Conservation (phyloP, 23 tunicate genomes). For the Clavelina lepadiformis region DNA sequence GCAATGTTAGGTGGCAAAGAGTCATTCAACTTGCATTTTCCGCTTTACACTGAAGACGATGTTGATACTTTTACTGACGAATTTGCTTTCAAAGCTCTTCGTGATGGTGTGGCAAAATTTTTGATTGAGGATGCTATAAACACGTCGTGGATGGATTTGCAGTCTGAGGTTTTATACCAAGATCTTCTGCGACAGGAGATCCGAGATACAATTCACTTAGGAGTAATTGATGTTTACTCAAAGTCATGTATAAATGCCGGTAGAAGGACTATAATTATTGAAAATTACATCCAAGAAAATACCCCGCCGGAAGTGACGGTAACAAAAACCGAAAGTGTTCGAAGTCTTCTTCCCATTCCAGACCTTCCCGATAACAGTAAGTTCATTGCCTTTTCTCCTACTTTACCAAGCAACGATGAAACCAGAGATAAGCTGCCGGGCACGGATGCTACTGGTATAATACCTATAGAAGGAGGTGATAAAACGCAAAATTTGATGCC, state of each 20-base stretch:
- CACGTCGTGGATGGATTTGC: constrained; percentile 28
- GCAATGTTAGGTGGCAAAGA: constrained; percentile 39
- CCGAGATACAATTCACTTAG: constrained; percentile 1
- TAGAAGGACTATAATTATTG: constrained; percentile 32
- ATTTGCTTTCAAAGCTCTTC: constrained; percentile 18
- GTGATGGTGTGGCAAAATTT: constrained; percentile 35
- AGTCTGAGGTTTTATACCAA: constrained; percentile 32
- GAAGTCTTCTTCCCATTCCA: constrained; percentile 1
- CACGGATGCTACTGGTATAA: neutral
- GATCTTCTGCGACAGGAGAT: constrained; percentile 12
- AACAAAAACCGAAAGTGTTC: no score
- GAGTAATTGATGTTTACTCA: constrained; percentile 20
- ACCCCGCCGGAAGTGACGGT: neutral
- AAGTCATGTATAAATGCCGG: constrained; percentile 25
- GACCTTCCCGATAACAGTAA: constrained; percentile 3
- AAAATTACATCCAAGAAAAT: constrained; percentile 27
- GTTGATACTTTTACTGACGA: constrained; percentile 34
- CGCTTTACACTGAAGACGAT: constrained; percentile 34
- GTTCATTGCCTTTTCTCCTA: neutral
- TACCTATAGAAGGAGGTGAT: neutral
- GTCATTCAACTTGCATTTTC: constrained; percentile 11
- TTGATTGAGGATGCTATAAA: constrained; percentile 26
- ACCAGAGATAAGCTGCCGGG: neutral
- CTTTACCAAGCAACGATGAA: constrained; percentile 9
- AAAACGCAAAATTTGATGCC: constrained; percentile 4